Percentiles rank a stretch among this genome's conserved stretches.
phyloP scores from a whole-genome alignment of 2,113 vertebrate species.

The Melospiza melodia region DNA sequence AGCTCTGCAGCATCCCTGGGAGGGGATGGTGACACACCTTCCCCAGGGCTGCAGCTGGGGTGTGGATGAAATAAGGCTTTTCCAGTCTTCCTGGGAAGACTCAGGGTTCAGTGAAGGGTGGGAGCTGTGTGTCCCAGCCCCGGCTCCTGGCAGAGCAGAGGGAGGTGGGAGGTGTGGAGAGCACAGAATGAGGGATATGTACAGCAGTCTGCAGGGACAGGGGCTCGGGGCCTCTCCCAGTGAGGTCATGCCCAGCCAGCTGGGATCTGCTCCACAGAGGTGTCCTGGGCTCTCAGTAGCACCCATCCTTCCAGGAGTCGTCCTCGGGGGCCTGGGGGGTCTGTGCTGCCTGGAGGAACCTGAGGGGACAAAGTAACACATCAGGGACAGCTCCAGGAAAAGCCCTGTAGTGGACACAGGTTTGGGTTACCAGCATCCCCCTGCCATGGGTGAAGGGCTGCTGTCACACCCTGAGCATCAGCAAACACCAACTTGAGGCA shows the following conservation, averaged over 20 bases:
- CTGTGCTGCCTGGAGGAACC: slow-evolving; percentile 81
- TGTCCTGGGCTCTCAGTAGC: slow-evolving; percentile 76
- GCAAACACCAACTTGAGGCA: not conserved
- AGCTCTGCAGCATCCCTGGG: not conserved
- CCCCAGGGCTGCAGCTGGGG: not conserved
- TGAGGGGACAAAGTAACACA: slow-evolving; percentile 20
- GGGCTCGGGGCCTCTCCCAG: not conserved
- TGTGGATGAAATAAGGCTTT: not conserved
- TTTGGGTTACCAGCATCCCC: not conserved
- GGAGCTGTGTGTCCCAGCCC: not conserved
- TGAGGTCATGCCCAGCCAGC: slow-evolving; percentile 67
- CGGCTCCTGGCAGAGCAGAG: not conserved
- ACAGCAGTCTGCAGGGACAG: not conserved
- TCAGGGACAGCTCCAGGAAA: not conserved
- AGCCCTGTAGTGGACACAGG: rapidly evolving
- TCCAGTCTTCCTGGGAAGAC: not conserved
- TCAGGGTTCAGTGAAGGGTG: not conserved
- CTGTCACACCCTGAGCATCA: not conserved
- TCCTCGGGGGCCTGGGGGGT: slow-evolving; percentile 68
- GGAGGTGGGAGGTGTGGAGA: not conserved
- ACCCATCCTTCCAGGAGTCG: slow-evolving; percentile 92
- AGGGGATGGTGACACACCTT: not conserved
- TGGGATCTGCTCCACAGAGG: slow-evolving; percentile 41
- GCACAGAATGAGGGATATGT: not conserved
- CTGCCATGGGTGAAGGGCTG: not conserved